A percentile compares a stretch with the other conserved stretches of the same genome.
These are phyloP conservation scores for Drosophila murphyi DNA, from an alignment of 1,140 invertebrate species.

Conservation along the genomic window DNA sequence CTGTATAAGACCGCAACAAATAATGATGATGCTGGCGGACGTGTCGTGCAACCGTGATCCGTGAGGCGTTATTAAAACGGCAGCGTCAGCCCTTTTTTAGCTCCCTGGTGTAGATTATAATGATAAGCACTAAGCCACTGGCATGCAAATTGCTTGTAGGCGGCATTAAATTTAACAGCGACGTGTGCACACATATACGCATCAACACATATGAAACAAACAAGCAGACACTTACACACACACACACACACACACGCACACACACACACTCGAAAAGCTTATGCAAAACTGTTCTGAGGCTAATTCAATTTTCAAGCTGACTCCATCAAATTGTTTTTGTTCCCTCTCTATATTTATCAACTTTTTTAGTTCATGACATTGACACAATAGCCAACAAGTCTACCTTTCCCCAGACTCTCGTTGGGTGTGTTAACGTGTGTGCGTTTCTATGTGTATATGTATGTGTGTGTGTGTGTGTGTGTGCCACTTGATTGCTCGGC, in stretches of 20 bases:
- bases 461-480: slow-evolving; percentile 11
- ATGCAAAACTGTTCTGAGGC: slow-evolving; percentile 27
- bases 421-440: too few species aligned
- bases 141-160: slow-evolving; percentile 58
- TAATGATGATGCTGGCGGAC: slow-evolving; percentile 14
- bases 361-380: slow-evolving; percentile 49
- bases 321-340: slow-evolving; percentile 30
- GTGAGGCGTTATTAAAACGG: slow-evolving; percentile 8
- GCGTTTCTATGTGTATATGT: neutral
- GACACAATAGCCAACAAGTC: slow-evolving; percentile 36
- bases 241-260: slow-evolving; percentile 4
- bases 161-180: slow-evolving; percentile 49
- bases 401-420: neutral
- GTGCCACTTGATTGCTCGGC: slow-evolving; percentile 37
- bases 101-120: slow-evolving; percentile 42
- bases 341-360: slow-evolving; percentile 20
- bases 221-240: neutral
- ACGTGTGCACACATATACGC: slow-evolving; percentile 8
- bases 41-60: slow-evolving; percentile 4
- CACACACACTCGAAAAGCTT: slow-evolving; percentile 5
- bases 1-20: slow-evolving; percentile 21
- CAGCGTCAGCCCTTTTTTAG: slow-evolving; percentile 30
- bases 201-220: neutral
- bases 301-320: slow-evolving; percentile 53
- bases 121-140: slow-evolving; percentile 49